Evolutionary conservation across 2,888 invertebrate genomes (phyloP), one percentile per base, ranked within the genome.

Genomic region (Frankliniella intonsa): DNA sequence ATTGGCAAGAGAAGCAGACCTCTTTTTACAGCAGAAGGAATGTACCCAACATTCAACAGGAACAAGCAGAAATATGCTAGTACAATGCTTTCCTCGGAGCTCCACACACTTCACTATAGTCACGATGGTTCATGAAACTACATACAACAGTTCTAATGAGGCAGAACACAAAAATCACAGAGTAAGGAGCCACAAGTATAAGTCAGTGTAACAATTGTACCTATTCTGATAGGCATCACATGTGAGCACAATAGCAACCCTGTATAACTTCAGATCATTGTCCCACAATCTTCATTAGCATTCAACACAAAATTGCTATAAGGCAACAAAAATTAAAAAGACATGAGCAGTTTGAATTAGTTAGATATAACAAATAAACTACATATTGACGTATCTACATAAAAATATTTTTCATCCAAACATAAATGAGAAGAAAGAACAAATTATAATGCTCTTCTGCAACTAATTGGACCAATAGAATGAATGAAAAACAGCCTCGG

Each of bases 391-490:
- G 38, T 38, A 76, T 25, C 25, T 76, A 69, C n/a, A 69, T 9
- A 55, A 76, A 69, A 22, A 12, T n/a, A 22, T 69, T 69, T 0
- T 25, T 10, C 25, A 22, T 25, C 69, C 69, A 76, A 22, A 25
- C 8, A 76, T 22, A 22, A 25, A 22, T 9, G 25, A 11, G 22
- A 76, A 76, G 12, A 76, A 76, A 25, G 25, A 76, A 25, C 22
- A 76, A 76, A 76, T 10, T 10, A 8, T 25, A 25, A 69, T 22
- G 8, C 8, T 76, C 25, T 76, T 25, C 9, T 62, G 62, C n/a
- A 22, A 10, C 69, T 76, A 76, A 76, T 76, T 76, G 69, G 69
- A 76, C 69, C 69, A 76, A 76, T 76, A 76, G 22, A 76, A 76
- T 10, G 12, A 76, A 76, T 25, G 69, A 10, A 76, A 76, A 25